A percentile compares a stretch with the other conserved stretches of the same genome.
Evolutionary conservation across 1,140 invertebrate species (phyloP).

Genomic region (Danaus plexippus): DNA sequence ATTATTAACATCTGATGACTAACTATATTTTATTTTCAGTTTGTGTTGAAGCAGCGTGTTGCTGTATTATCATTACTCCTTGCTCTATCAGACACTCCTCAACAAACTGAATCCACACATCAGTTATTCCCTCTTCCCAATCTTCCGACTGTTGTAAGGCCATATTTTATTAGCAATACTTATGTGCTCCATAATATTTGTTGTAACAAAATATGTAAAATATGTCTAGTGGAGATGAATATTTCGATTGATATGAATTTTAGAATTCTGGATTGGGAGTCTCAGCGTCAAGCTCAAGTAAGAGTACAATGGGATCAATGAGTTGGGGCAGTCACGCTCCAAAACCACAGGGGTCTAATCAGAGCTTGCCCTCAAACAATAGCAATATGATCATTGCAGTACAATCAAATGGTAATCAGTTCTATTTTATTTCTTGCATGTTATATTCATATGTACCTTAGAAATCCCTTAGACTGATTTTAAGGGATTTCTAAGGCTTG

Average conservation of each 20-base stretch:
- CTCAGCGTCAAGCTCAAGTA: conserved; percentile 43
- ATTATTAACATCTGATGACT: not conserved
- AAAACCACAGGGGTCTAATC: conserved; percentile 45
- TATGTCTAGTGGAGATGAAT: too few species aligned
- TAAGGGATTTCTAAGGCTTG: too few species aligned
- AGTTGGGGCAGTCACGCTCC: conserved; percentile 42
- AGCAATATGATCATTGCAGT: conserved; percentile 43
- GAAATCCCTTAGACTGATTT: too few species aligned
- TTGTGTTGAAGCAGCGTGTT: conserved; percentile 55
- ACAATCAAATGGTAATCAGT: conserved; percentile 34
- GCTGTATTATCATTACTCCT: conserved; percentile 47
- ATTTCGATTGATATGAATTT: conserved; percentile 2
- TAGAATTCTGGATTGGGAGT: conserved; percentile 41
- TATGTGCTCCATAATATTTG: not conserved
- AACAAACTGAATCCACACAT: conserved; percentile 44
- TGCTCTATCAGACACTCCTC: conserved; percentile 45
- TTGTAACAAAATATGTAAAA: not conserved
- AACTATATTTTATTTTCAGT: conserved; percentile 33
- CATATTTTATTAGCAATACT: conserved; percentile 8
- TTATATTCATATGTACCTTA: not conserved
- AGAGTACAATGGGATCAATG: conserved; percentile 47
- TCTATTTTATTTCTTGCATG: not conserved
- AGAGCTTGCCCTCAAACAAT: conserved; percentile 45
- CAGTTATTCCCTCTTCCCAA: conserved; percentile 53
- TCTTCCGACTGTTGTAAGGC: conserved; percentile 40